Base-by-base conservation (phyloP, 1,140 invertebrate species). In the Ips nitidus region DNA sequence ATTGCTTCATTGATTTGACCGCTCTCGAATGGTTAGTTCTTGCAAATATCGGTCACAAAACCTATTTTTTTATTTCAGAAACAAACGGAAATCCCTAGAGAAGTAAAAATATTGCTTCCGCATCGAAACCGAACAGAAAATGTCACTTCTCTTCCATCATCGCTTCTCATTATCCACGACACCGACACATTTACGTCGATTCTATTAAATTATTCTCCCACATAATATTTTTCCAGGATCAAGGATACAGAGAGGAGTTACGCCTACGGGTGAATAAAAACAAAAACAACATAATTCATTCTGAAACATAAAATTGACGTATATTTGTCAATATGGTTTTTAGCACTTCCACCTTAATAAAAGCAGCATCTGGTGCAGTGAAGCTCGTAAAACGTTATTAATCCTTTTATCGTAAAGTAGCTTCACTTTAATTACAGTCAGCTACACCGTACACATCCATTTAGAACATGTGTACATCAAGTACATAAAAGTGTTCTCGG, bases 401-500 rank as follows among this genome's bases (percentile, higher is more conserved):
- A 22, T 22, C 22, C 22, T 50, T 50, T 8, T 50, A 22, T 50
- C 45, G 45, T 50, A 50, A 50, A 22, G 6, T 50, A 8, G 45
- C 45, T 8, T 22, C 22, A 6, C 45, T 50, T 50, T 50, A 8
- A 50, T 22, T 6, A 22, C 45, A 22, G 45, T 6, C 1, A 8
- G 22, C 45, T 8, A 8, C 22, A 50, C 6, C 3, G 6, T 22
- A 2, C 22, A 50, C 45, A 50, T 22, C 3, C 45, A 50, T 50
- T 55, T 37, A 55, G 1, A 36, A 55, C 36, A n/a, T 55, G 52
- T 36, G 52, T 55, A 37, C 52, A 55, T 40, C 3, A 58, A 58
- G 40, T 41, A 41, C 8, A 53, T 53, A 53, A 53, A 53, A 53
- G 52, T 58, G 56, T 60, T 60, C 58, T 37, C 58, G 45, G 2